Conservation (phyloP, 2,888 invertebrate species). For the Timema podura region DNA sequence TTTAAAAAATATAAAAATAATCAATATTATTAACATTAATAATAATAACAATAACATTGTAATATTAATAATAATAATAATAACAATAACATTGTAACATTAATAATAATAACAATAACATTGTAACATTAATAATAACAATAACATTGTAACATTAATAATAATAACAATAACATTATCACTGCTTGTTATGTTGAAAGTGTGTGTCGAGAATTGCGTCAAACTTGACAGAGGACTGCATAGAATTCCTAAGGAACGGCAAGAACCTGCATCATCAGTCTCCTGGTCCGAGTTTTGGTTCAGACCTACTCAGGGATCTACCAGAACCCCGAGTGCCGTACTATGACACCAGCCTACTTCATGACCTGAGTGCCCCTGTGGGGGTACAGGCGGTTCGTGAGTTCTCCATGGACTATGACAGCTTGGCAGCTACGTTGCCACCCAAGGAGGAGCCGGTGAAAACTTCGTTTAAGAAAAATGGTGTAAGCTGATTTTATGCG, state of each 20-base stretch:
- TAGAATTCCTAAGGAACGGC: constrained; percentile 45
- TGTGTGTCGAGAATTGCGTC: constrained; percentile 34
- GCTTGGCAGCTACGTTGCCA: constrained; percentile 21
- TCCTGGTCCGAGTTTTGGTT: constrained; percentile 21
- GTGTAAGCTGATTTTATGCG: constrained; percentile 16
- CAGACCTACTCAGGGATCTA: constrained; percentile 19
- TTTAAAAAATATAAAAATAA: too few species aligned
- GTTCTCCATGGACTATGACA: constrained; percentile 52
- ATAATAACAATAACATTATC: too few species aligned
- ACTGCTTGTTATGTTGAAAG: not conserved
- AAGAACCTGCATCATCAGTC: not conserved
- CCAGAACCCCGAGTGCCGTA: constrained; percentile 33
- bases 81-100: too few species aligned
- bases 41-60: too few species aligned
- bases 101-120: too few species aligned
- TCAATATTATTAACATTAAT: too few species aligned
- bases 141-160: too few species aligned
- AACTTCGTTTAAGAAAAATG: constrained; percentile 25
- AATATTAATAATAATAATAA: too few species aligned
- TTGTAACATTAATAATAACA: too few species aligned
- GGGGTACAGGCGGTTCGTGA: constrained; percentile 43
- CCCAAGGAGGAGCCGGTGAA: constrained; percentile 21
- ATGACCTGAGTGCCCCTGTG: constrained; percentile 40
- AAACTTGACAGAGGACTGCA: constrained; percentile 42
- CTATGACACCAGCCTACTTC: constrained; percentile 47